A percentile compares a stretch with the other conserved stretches of the same genome.
Conservation (phyloP, 2,888 invertebrate genomes). For the Idaea biselata region DNA sequence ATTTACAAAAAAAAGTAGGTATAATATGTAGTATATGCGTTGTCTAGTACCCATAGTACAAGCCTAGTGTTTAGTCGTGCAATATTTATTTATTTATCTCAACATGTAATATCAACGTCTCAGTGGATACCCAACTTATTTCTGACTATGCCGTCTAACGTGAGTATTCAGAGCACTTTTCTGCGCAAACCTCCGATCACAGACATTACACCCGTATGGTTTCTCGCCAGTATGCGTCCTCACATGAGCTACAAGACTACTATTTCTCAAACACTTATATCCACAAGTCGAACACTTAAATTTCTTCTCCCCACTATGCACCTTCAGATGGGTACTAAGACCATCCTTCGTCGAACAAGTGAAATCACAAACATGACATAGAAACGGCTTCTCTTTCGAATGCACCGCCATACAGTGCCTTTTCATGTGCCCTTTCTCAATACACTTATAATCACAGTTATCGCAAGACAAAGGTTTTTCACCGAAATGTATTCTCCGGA, state of each 20-base stretch:
- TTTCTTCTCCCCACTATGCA: neutral
- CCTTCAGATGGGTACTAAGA: neutral
- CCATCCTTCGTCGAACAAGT: neutral
- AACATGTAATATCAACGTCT: too few relatives aligned
- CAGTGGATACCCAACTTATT: neutral
- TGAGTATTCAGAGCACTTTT: conserved; percentile 73
- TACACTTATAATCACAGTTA: neutral
- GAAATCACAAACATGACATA: neutral
- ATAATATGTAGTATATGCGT: too few relatives aligned
- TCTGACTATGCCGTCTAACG: conserved; percentile 1
- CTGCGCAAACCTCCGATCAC: conserved; percentile 64
- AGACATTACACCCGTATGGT: conserved; percentile 60
- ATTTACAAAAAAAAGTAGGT: too few relatives aligned
- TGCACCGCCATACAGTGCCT: neutral
- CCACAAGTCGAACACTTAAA: neutral
- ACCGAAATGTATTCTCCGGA: neutral
- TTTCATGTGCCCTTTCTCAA: neutral
- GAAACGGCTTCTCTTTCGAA: neutral
- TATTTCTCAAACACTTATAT: neutral
- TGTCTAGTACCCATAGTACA: too few relatives aligned
- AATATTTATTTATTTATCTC: too few relatives aligned
- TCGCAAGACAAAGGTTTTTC: neutral
- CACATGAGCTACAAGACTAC: conserved; percentile 34
- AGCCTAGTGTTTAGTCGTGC: too few relatives aligned
- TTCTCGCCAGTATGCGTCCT: conserved; percentile 59